These are phyloP conservation scores for Euzophera pinguis DNA, from an alignment of 2,888 invertebrate genomes.

Conservation along the genomic window DNA sequence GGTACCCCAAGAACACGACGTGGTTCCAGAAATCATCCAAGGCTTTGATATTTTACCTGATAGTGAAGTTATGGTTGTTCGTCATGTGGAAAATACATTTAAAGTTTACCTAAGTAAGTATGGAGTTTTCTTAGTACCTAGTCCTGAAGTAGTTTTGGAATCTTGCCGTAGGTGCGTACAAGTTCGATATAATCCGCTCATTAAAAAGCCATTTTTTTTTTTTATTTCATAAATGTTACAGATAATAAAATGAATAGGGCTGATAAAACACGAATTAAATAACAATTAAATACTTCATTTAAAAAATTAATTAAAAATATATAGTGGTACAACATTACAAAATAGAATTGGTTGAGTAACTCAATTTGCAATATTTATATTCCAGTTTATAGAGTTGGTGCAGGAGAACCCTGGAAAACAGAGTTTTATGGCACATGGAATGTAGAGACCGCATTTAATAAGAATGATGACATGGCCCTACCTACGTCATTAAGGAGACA, in stretches of 20 bases:
- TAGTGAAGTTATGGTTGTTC: conserved; percentile 45
- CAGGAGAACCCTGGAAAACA: conserved; percentile 37
- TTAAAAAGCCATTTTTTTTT: too few relatives aligned
- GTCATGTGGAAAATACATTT: conserved; percentile 26
- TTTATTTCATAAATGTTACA: too few relatives aligned
- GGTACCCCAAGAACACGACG: conserved; percentile 21
- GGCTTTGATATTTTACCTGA: conserved; percentile 48
- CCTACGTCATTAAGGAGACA: conserved; percentile 57
- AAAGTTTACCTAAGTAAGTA: conserved; percentile 47
- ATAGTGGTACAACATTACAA: too few relatives aligned
- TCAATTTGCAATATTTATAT: conserved; percentile 20
- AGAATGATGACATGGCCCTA: conserved; percentile 27
- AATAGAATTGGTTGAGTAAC: too few relatives aligned
- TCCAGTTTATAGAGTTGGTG: conserved; percentile 59
- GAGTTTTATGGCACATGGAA: conserved; percentile 57
- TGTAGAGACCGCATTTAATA: conserved; percentile 29
- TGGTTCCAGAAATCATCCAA: conserved; percentile 32
- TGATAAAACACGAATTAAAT: neutral
- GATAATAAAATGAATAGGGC: too few relatives aligned
- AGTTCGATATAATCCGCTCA: too few relatives aligned
- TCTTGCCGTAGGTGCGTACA: too few relatives aligned
- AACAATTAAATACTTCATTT: too few relatives aligned
- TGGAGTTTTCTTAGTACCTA: neutral
- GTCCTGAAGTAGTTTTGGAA: neutral
- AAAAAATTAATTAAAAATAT: too few relatives aligned